Evolutionary conservation across 2,113 vertebrate genomes (phyloP).

Genomic region (Podarcis raffonei): DNA sequence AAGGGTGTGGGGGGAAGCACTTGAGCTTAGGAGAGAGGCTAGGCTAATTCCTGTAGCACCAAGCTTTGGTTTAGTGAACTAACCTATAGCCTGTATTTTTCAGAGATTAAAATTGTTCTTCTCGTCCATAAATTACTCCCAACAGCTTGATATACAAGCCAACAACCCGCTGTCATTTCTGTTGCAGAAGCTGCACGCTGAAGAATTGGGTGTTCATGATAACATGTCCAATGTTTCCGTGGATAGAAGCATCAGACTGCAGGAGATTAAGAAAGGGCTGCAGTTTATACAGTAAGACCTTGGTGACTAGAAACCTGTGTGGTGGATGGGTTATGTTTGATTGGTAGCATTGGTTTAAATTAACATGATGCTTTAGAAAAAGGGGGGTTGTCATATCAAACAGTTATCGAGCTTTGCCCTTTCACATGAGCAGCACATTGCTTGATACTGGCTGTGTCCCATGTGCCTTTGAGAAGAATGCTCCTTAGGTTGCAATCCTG

Average conservation of each 20-base stretch:
- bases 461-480: background rate
- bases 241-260: constrained; percentile 90
- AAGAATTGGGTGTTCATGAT: constrained; percentile 72
- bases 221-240: constrained; percentile 90
- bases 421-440: background rate
- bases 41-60: background rate
- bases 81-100: background rate
- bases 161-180: constrained; percentile 40
- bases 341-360: background rate
- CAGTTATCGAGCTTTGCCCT: background rate
- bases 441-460: background rate
- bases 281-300: constrained; percentile 95
- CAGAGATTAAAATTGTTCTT: background rate
- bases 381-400: background rate
- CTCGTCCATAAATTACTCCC: background rate
- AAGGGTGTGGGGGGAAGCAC: background rate
- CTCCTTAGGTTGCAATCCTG: background rate
- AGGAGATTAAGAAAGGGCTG: constrained; percentile 92
- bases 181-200: constrained; percentile 76
- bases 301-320: background rate
- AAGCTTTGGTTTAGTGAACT: background rate
- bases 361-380: too few species aligned
- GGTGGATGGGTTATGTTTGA: background rate
- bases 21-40: background rate
- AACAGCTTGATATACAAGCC: background rate